Evolutionary conservation across 2,113 vertebrate species (phyloP), one percentile per base, ranked within the genome.

Genomic region (Crotalus tigris): DNA sequence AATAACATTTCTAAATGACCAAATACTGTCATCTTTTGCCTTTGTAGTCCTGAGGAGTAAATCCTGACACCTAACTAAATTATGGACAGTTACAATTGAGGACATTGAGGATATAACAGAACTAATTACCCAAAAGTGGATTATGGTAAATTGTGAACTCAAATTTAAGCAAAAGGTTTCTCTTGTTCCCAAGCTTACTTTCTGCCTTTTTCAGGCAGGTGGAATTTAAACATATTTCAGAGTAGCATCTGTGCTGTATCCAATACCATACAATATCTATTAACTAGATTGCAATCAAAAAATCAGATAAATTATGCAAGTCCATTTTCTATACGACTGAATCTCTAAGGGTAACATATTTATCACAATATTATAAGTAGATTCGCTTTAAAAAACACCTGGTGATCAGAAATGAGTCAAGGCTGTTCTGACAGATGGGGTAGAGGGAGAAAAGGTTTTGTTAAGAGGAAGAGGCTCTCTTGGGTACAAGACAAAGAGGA

Each of bases 401-500:
- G 26, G 26, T 29, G 10, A 85, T 26, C 53, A 44, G 15, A 69
- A 39, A 58, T 58, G 53, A 85, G 54, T n/a, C 3, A 13, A 53
- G 29, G 91, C 46, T 61, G 57, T 54, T 53, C 57, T 57, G 51
- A 87, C 24, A 87, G 61, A 51, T 55, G 53, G 57, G 13, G 8
- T 3, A 19, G 39, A 29, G 54, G 29, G 64, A 29, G 19, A 51
- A n/a, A 26, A 29, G 54, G 75, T n/a, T 57, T 55, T 89, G 88
- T 17, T 39, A 58, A 88, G 21, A 39, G n/a, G 49, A 53, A 58
- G 54, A 24, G 55, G 44, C 55, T 54, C 53, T 81, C 87, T 46
- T 92, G 61, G 61, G 87, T 26, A n/a, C 8, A 89, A 90, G 64
- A 92, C 87, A 92, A 92, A 89, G 91, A 55, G 54, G 12, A 4